A percentile compares a stretch with the other conserved stretches of the same genome.
Conservation (phyloP, 1,140 invertebrate species). For the Cydia amplana region DNA sequence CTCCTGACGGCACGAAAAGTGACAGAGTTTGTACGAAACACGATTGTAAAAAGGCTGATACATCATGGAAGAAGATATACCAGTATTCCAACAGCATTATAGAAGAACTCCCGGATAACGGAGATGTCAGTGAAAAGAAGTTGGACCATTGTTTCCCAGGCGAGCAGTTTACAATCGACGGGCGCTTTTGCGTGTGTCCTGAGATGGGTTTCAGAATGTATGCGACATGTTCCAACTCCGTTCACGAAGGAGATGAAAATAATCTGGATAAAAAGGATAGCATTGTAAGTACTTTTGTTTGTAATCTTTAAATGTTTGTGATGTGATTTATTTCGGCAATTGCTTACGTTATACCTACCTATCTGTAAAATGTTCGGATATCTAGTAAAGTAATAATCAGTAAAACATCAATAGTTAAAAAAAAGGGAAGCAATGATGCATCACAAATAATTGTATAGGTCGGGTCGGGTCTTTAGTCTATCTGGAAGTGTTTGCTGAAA, state of each 20-base stretch:
- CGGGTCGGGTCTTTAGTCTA: no score
- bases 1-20: constrained; percentile 66
- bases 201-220: constrained; percentile 64
- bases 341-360: no score
- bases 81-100: constrained; percentile 52
- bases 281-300: constrained; percentile 29
- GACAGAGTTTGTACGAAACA: constrained; percentile 70
- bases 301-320: background rate
- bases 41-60: constrained; percentile 48
- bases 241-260: background rate
- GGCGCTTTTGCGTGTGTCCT: constrained; percentile 64
- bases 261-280: background rate
- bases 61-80: constrained; percentile 56
- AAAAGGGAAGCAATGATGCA: no score
- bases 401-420: no score
- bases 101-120: constrained; percentile 38
- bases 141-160: constrained; percentile 66
- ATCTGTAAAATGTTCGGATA: no score
- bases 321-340: no score
- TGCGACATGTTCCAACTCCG: constrained; percentile 50
- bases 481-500: no score
- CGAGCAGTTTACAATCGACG: constrained; percentile 61
- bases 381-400: no score
- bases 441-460: no score
- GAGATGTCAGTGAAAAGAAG: constrained; percentile 48